Base-by-base conservation (phyloP, 2,888 invertebrate species). In the Meteorus cinctellus region DNA sequence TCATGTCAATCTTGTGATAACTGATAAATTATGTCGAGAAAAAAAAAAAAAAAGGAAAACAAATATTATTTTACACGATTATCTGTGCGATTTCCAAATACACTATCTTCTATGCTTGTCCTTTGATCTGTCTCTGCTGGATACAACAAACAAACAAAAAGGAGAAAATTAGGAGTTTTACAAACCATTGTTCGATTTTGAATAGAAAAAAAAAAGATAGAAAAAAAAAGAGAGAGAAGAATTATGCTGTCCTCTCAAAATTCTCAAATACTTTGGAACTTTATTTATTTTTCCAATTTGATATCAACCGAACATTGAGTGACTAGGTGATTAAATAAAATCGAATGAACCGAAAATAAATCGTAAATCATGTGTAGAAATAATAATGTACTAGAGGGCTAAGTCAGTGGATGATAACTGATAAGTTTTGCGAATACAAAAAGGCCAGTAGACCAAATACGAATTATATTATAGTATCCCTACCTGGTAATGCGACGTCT, bases 401-500 rank as follows among this genome's bases (percentile, higher is more conserved):
- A 81, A 82, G 81, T 79, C 81, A 84, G 82, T 72, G 72, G 59
- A 68, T 45, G 72, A 72, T 55, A 67, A 72, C 68, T 68, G 12
- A 19, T 66, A 36, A 66, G 24, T 72, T 45, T n/a, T 72, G 59
- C 41, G 48, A 4, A n/a, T 55, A 63, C 34, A 51, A 63, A 24
- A 48, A 41, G 65, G 24, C 24, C 2, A 70, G 36, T 36, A 12
- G 10, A 59, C 24, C 12, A 36, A 81, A 80, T 68, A 76, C 41
- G 60, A 76, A 82, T 24, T 24, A 24, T 82, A 81, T 80, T 78
- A 75, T 63, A 60, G 51, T n/a, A 59, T 19, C 59, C 80, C 90
- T 94, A 98, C 98, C 98, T 98, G 84, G 98, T 98, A 86, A 98
- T 98, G 83, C 98, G 93, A 77, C 98, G 93, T 84, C 97, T 92